phyloP scores from a whole-genome alignment of 2,797 vertebrate species.

The Bovichtus diacanthus region DNA sequence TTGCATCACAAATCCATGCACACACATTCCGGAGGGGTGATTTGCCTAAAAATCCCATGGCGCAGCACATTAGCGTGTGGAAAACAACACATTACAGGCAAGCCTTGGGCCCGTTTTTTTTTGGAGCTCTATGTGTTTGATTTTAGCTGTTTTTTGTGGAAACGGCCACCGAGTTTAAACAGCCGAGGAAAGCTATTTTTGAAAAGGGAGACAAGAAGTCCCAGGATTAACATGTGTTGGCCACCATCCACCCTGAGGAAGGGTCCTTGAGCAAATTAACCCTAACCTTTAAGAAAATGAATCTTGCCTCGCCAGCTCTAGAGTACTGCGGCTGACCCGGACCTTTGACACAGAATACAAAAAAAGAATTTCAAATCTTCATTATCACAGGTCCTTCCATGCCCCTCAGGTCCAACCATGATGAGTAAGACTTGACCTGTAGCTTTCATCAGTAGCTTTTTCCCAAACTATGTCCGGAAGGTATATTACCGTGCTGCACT shows the following conservation, averaged over 20 bases:
- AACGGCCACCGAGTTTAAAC: conserved; percentile 30
- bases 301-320: conserved; percentile 16
- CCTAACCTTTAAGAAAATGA: conserved; percentile 46
- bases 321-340: conserved; percentile 22
- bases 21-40: conserved; percentile 14
- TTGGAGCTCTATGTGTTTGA: neutral
- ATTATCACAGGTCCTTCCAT: neutral
- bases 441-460: conserved; percentile 17
- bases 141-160: conserved; percentile 8
- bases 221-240: conserved; percentile 30
- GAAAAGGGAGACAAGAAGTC: conserved; percentile 20
- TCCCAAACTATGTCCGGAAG: conserved; percentile 14
- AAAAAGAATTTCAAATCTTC: conserved; percentile 30
- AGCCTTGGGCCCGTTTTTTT: neutral
- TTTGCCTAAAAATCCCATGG: neutral
- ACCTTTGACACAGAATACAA: conserved; percentile 37
- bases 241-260: conserved; percentile 32
- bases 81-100: conserved; percentile 20
- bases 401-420: neutral
- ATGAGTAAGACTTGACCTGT: conserved; percentile 28
- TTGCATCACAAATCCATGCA: neutral
- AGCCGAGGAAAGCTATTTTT: conserved; percentile 43
- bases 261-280: conserved; percentile 48
- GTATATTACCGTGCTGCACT: conserved; percentile 9
- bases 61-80: conserved; percentile 33